Evolutionary conservation across 2,113 vertebrate species (phyloP), one percentile per base, ranked within the genome.

Genomic region (Boulengeromyrus knoepffleri): DNA sequence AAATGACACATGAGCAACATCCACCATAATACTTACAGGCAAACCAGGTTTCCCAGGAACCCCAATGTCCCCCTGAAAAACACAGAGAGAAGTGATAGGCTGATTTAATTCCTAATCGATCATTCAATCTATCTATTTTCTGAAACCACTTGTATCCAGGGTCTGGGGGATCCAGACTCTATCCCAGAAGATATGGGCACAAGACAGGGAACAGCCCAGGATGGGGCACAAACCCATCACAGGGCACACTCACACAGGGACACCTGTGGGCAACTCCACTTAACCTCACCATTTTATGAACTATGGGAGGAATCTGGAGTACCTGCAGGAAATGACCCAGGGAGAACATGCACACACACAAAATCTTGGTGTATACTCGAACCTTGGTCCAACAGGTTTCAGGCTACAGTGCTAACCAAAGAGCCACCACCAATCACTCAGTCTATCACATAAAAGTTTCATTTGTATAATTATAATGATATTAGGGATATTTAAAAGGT

Each of bases 21-120:
- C 15, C 74, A 85, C 24, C 21, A 27, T 21, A 21, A 56, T 39
- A 91, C 93, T 93, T 90, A 96, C 96, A 92, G 46, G 45, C 17
- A 90, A 87, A 85, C 95, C 96, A 42, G 89, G 89, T 9, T 7
- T 2, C 89, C 96, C 96, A 9, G 49, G n/a, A 1, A 10, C 3
- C 13, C 96, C 96, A 1, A 2, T 2, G 0, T 91, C 90, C 3
- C 96, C 96, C 96, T 96, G 93, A 89, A 9, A 77, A 87, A 92
- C n/a, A 92, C 21, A 90, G 49, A 91, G 1, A 27, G 83, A 85
- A 36, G 91, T 19, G 5, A n/a, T 3, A 62, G 80, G 45, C 4
- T 17, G 62, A 80, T 80, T 5, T 42, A 39, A 39, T 80, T 39
- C 1, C 58, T 66, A 66, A 66, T 66, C 58, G 6, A 27, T 66